These are phyloP conservation scores for Eptesicus fuscus DNA, from an alignment of 2,113 vertebrate genomes.

Conservation along the genomic window DNA sequence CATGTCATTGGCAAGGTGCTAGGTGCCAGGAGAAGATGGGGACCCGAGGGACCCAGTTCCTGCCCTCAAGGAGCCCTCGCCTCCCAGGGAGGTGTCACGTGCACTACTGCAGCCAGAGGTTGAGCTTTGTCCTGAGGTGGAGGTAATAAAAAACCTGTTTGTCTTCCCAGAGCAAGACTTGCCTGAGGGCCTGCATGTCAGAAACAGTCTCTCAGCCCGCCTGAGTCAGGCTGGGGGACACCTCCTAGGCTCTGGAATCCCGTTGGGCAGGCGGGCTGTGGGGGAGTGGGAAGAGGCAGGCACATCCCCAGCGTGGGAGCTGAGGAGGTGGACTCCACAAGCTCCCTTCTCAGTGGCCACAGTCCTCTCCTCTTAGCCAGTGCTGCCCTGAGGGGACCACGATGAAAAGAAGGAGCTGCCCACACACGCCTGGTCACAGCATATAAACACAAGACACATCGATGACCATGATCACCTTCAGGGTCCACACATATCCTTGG, in stretches of 20 bases:
- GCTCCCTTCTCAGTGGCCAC: not conserved
- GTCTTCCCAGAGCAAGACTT: slow-evolving; percentile 52
- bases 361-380: not conserved
- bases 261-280: not conserved
- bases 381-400: not conserved
- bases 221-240: slow-evolving; percentile 31
- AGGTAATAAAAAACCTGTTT: slow-evolving; percentile 53
- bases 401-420: not conserved
- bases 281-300: not conserved
- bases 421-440: not conserved
- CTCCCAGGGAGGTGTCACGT: not conserved
- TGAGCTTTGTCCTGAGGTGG: slow-evolving; percentile 20
- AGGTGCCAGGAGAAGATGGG: not conserved
- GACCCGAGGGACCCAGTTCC: not conserved
- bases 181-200: slow-evolving; percentile 12
- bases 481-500: not conserved
- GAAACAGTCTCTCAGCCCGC: not conserved
- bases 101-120: not conserved
- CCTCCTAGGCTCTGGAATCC: slow-evolving; percentile 40
- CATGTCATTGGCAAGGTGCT: not conserved
- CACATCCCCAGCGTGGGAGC: not conserved
- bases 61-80: not conserved
- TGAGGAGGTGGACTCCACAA: not conserved
- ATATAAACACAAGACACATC: not conserved
- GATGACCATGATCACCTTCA: not conserved